A percentile compares a stretch with the other conserved stretches of the same genome.
phyloP scores from a whole-genome alignment of 30 jellyfish, hydroid and myxozoan species.

The Pseudorhiza aurosa region DNA sequence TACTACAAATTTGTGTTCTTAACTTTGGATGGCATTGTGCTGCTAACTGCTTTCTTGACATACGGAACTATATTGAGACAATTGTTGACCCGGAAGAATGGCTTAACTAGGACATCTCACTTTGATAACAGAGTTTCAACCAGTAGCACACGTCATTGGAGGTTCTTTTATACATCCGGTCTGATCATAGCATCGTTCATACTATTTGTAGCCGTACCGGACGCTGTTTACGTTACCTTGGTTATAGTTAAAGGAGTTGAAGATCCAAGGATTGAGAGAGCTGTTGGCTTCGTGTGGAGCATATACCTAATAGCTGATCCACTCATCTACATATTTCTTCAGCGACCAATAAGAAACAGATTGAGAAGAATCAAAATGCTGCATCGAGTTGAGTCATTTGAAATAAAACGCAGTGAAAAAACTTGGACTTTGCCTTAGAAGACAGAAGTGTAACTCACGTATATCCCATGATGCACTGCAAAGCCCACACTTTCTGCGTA shows the following conservation, averaged over 20 bases:
- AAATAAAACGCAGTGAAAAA: too few species aligned
- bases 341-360: slow-evolving; percentile 13
- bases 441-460: too few species aligned
- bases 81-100: not conserved
- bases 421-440: too few species aligned
- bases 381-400: too few species aligned
- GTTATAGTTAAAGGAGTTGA: slow-evolving; percentile 27
- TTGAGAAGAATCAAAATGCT: not conserved
- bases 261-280: slow-evolving; percentile 28
- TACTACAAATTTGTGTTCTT: slow-evolving; percentile 51
- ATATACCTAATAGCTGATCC: slow-evolving; percentile 52
- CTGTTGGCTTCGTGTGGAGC: slow-evolving; percentile 46
- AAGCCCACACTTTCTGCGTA: too few species aligned
- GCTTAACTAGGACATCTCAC: not conserved
- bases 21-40: slow-evolving; percentile 24
- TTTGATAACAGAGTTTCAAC: not conserved
- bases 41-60: slow-evolving; percentile 19
- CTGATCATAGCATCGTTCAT: slow-evolving; percentile 53
- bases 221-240: slow-evolving; percentile 31
- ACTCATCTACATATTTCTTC: slow-evolving; percentile 42
- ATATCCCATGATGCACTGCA: too few species aligned
- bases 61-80: slow-evolving; percentile 30
- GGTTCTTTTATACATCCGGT: slow-evolving; percentile 40
- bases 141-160: not conserved
- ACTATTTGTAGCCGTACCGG: slow-evolving; percentile 58